Base-by-base conservation (phyloP, 2,113 vertebrate species). In the Nycticorax nycticorax region DNA sequence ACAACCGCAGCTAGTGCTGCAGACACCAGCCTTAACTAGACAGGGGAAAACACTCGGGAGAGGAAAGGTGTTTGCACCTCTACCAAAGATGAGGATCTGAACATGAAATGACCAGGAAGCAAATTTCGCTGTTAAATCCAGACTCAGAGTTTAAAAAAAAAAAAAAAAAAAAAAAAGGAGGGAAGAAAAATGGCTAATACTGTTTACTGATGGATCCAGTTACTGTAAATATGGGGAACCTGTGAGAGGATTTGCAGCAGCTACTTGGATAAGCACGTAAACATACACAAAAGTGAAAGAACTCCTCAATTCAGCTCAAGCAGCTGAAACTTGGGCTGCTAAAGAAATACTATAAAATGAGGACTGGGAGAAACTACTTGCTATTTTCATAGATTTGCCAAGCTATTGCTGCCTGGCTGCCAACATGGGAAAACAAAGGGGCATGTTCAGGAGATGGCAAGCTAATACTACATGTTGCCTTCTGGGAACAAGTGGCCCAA, bases 21-120 rank as follows among this genome's bases (percentile, higher is more conserved):
- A 0, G 24, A 21, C 1, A 1, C 15, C 8, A 41, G 23, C 19
- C 19, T 48, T 35, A 50, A 64, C 0, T 1, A 57, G 26, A 28
- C 39, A 39, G 53, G 18, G 33, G 27, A 19, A 83, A 83, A 45
- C 10, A 37, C 27, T 47, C 26, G 23, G 22, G 21, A 68, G 28
- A 66, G 18, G 27, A 39, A 82, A 82, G 22, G 32, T 22, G 60
- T 68, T 82, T 33, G 62, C 19, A 60, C 27, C 14, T 82, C 47
- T 60, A 17, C 19, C 30, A 66, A 18, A 43, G 57, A 50, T 23
- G 11, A 74, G 21, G 32, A 52, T 52, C 21, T 32, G 43, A 74
- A 66, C 7, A 22, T 12, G 11, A 74, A 59, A 81, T 59, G 32
- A 18, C 15, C 35, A 37, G 56, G 20, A 66, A 74, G 43, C 32